Conservation (phyloP, 2,797 vertebrate genomes). For the Petrocephalus schoutedeni region DNA sequence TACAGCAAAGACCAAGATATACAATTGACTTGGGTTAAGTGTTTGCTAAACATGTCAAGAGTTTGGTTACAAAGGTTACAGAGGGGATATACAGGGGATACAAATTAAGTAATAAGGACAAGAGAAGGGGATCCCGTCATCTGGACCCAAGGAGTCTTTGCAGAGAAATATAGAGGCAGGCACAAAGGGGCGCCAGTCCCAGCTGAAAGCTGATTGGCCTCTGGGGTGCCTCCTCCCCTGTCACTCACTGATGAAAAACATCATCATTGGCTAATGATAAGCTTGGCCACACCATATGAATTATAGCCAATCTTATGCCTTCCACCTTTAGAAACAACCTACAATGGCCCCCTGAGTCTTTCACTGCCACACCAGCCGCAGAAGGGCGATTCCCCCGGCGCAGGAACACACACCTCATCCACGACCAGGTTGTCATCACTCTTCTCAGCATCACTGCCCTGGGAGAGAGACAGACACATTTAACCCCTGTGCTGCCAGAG, state of each 20-base stretch:
- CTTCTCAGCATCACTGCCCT: conserved; percentile 86
- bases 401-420: conserved; percentile 70
- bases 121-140: background rate
- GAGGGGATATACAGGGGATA: background rate
- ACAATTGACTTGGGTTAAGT: background rate
- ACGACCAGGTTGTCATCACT: conserved; percentile 87
- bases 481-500: background rate
- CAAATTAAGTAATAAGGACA: background rate
- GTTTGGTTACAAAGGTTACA: background rate
- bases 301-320: background rate
- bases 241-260: too few relatives aligned
- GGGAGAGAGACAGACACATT: background rate
- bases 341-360: background rate
- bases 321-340: background rate
- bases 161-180: background rate
- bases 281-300: background rate
- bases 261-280: background rate
- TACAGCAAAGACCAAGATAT: background rate
- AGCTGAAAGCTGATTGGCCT: too few relatives aligned
- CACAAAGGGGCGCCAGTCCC: too few relatives aligned
- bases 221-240: too few relatives aligned
- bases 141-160: background rate
- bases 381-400: background rate
- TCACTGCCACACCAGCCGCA: background rate
- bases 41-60: background rate